These are phyloP conservation scores for Drosophila kanekoi DNA, from an alignment of 2,888 invertebrate genomes.

Conservation along the genomic window DNA sequence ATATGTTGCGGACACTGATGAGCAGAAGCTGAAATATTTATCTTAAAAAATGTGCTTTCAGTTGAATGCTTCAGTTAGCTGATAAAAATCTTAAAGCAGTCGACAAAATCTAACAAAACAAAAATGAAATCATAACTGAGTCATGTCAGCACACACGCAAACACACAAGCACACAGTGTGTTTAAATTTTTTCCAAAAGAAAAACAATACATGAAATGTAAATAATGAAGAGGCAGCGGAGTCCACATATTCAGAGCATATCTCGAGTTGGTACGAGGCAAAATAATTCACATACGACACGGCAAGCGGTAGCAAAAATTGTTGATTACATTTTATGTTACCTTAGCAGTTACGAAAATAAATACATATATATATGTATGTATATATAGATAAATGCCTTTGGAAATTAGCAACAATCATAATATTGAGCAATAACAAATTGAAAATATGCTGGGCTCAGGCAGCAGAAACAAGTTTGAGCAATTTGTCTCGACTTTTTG, in stretches of 20 bases:
- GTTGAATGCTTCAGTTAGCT: constrained; percentile 53
- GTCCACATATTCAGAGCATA: constrained; percentile 45
- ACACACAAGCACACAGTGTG: neutral
- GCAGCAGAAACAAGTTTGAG: constrained; percentile 67
- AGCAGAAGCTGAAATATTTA: constrained; percentile 38
- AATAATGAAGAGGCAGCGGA: constrained; percentile 45
- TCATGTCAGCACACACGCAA: constrained; percentile 37
- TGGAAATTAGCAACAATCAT: constrained; percentile 64
- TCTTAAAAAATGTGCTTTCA: constrained; percentile 35
- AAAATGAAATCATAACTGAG: constrained; percentile 64
- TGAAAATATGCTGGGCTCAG: constrained; percentile 60
- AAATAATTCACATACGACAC: constrained; percentile 8
- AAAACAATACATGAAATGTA: constrained; percentile 56
- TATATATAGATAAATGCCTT: constrained; percentile 27
- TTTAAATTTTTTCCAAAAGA: constrained; percentile 47
- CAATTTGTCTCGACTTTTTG: constrained; percentile 57
- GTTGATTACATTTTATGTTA: constrained; percentile 46
- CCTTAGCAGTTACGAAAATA: constrained; percentile 23
- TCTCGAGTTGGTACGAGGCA: constrained; percentile 21
- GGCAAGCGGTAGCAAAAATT: constrained; percentile 26
- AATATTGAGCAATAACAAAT: constrained; percentile 68
- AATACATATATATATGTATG: neutral
- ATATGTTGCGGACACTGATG: constrained; percentile 20
- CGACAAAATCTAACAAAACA: constrained; percentile 38
- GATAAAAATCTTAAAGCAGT: constrained; percentile 58